These are phyloP conservation scores for Chionis minor DNA, from an alignment of 2,113 vertebrate genomes.

Conservation along the genomic window DNA sequence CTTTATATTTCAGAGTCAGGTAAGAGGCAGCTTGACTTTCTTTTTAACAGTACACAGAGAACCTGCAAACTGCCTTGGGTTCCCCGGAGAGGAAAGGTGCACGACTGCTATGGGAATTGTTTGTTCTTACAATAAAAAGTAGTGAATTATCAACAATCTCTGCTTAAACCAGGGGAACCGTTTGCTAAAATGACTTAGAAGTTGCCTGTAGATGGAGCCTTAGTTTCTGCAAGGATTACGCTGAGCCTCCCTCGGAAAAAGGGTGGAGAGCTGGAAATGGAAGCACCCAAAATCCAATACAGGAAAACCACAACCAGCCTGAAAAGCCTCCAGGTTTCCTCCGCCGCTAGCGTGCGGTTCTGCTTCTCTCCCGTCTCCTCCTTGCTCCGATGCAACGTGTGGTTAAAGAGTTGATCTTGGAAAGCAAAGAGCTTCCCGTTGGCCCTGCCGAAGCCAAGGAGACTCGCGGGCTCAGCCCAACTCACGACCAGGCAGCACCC, in stretches of 20 bases:
- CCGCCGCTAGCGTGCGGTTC: accelerated
- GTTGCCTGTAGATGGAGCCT: slow-evolving; percentile 49
- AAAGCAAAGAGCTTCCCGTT: background rate
- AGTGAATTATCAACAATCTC: background rate
- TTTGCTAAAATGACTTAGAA: background rate
- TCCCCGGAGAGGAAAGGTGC: background rate
- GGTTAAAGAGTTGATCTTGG: background rate
- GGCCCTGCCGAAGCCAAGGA: background rate
- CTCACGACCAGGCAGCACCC: accelerated
- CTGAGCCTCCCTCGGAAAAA: background rate
- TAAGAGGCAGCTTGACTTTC: background rate
- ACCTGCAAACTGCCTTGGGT: background rate
- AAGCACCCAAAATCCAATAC: background rate
- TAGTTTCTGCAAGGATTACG: background rate
- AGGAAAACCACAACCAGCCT: slow-evolving; percentile 18
- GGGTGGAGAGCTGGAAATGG: slow-evolving; percentile 5
- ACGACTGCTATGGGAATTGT: background rate
- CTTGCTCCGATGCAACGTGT: accelerated
- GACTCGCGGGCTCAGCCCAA: accelerated
- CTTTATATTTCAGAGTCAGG: background rate
- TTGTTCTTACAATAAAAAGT: background rate
- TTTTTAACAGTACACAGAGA: background rate
- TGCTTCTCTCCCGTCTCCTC: background rate
- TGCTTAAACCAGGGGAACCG: background rate
- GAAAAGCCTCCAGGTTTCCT: background rate